Conservation (phyloP, 1,140 invertebrate genomes). For the Nephila pilipes region DNA sequence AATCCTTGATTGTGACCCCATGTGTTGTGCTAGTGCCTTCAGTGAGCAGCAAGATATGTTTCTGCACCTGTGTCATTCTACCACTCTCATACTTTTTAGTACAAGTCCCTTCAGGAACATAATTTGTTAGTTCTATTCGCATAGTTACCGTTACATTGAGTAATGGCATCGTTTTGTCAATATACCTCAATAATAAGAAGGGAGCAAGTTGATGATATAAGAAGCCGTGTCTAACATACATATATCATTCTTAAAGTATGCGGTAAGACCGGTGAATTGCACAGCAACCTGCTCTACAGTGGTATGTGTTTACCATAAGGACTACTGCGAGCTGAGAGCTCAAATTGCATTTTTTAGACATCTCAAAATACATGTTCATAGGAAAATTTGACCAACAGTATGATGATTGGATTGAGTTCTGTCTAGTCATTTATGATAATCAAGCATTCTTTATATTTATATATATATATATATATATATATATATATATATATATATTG, state of each 20-base stretch:
- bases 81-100: conserved; percentile 70
- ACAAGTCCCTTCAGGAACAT: conserved; percentile 53
- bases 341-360: conserved; percentile 6
- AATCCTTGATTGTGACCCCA: conserved; percentile 77
- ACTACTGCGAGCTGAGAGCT: not conserved
- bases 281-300: conserved; percentile 43
- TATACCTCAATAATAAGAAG: conserved; percentile 46
- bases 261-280: not conserved
- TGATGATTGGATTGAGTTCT: conserved; percentile 9
- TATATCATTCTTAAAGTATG: conserved; percentile 57
- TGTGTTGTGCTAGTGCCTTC: conserved; percentile 77
- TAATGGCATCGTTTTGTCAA: conserved; percentile 26
- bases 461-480: too few relatives aligned
- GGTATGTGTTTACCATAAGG: not conserved
- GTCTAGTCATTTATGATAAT: not conserved
- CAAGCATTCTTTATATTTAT: not conserved
- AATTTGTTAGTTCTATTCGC: conserved; percentile 62
- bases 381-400: not conserved
- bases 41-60: conserved; percentile 77
- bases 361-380: not conserved
- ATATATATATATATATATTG: too few relatives aligned
- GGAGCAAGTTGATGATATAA: conserved; percentile 29
- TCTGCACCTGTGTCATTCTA: conserved; percentile 74
- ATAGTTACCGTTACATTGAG: conserved; percentile 49
- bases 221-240: conserved; percentile 31